These are phyloP conservation scores for Archilochus colubris DNA, from an alignment of 2,113 vertebrate species.

Conservation along the genomic window DNA sequence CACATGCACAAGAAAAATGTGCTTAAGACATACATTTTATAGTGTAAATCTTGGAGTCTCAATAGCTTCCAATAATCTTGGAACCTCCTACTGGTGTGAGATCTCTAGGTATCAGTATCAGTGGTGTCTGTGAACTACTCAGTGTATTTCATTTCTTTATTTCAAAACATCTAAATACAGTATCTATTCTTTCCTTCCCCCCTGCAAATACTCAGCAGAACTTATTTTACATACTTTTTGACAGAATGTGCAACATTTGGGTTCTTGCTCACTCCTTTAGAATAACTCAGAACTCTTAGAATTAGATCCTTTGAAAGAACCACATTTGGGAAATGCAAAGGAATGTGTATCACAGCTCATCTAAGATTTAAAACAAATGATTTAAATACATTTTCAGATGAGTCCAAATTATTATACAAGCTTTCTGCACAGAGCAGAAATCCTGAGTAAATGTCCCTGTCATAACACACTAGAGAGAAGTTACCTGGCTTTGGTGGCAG, in stretches of 20 bases:
- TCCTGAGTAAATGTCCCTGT: background rate
- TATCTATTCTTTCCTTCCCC: background rate
- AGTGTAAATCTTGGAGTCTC: too few relatives aligned
- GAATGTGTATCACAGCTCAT: background rate
- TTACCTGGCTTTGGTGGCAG: background rate
- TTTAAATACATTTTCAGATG: slow-evolving; percentile 29
- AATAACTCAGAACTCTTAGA: background rate
- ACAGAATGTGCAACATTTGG: background rate
- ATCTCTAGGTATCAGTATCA: background rate
- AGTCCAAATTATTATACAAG: slow-evolving; percentile 19
- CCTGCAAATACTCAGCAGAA: background rate
- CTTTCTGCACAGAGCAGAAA: background rate
- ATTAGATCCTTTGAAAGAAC: background rate
- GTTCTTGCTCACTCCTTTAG: background rate
- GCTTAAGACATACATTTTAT: background rate
- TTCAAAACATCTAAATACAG: background rate
- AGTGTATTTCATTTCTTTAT: background rate
- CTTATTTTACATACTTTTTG: background rate
- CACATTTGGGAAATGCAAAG: background rate
- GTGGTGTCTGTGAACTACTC: background rate
- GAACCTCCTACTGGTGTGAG: background rate
- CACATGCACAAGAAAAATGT: background rate
- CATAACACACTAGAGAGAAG: background rate
- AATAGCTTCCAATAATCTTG: background rate
- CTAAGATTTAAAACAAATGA: slow-evolving; percentile 17